Conservation (phyloP, 2,888 invertebrate genomes). For the Drosophila kanekoi region DNA sequence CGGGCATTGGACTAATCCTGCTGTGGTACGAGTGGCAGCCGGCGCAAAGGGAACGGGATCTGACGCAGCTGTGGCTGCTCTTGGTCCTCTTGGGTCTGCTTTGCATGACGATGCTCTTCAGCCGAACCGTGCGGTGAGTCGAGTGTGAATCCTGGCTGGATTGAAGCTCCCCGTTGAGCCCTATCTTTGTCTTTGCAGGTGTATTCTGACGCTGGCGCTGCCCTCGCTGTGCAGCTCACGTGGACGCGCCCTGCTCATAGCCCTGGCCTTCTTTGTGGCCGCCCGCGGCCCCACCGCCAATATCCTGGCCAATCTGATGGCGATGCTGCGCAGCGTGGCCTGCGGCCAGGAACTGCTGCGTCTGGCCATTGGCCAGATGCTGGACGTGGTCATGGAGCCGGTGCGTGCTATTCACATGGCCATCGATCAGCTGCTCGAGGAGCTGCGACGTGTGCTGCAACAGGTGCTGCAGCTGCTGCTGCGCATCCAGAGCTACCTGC, state of each 20-base stretch:
- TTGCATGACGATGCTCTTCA: constrained; percentile 59
- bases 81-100: constrained; percentile 36
- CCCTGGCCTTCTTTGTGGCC: constrained; percentile 90
- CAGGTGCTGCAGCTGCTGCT: constrained; percentile 87
- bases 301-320: constrained; percentile 90
- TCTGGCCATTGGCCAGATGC: constrained; percentile 87
- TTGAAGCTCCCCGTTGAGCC: accelerated
- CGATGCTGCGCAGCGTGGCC: constrained; percentile 90
- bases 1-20: constrained; percentile 60
- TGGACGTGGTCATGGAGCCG: constrained; percentile 89
- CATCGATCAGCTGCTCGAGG: constrained; percentile 87
- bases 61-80: constrained; percentile 41
- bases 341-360: constrained; percentile 92
- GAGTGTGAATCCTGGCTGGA: accelerated
- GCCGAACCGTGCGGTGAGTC: constrained; percentile 70
- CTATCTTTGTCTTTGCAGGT: constrained; percentile 83
- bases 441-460: constrained; percentile 87
- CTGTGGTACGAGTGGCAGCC: constrained; percentile 64
- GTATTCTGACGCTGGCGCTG: constrained; percentile 89
- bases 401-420: constrained; percentile 89
- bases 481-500: constrained; percentile 87
- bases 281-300: constrained; percentile 92
- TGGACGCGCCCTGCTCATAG: constrained; percentile 91
- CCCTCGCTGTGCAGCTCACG: constrained; percentile 92
- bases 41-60: constrained; percentile 6